These are phyloP conservation scores for Thysanoteuthis rhombus DNA, from an alignment of 2,888 invertebrate species.

Conservation along the genomic window DNA sequence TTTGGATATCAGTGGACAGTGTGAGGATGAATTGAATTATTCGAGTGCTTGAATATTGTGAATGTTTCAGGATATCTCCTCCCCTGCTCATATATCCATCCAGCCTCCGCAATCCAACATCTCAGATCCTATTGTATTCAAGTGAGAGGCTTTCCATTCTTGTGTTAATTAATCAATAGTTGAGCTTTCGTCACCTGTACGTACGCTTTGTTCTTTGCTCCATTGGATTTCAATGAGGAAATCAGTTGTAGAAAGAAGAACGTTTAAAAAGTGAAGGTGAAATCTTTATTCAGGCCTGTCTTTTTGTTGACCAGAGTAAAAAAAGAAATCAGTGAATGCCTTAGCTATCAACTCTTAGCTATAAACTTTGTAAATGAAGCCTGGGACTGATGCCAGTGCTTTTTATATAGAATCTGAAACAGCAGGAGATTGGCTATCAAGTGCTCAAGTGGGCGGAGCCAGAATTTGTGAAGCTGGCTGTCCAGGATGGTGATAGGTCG, in stretches of 20 bases:
- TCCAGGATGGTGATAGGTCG: constrained; percentile 29
- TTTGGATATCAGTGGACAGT: background rate
- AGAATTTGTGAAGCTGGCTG: background rate
- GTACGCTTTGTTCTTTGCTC: background rate
- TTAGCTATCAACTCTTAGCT: background rate
- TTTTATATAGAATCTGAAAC: constrained; percentile 26
- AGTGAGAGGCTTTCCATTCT: background rate
- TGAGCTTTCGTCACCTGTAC: background rate
- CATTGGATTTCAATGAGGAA: background rate
- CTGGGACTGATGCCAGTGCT: background rate
- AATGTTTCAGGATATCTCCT: background rate
- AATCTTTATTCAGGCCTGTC: too few species aligned
- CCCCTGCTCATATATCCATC: too few species aligned
- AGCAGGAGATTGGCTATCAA: constrained; percentile 30
- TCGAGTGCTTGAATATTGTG: background rate
- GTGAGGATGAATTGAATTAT: background rate
- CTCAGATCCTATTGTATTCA: background rate
- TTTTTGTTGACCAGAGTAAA: background rate
- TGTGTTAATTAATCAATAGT: constrained; percentile 12
- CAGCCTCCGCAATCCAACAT: background rate
- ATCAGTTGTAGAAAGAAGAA: too few species aligned
- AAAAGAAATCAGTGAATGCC: background rate
- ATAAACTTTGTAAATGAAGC: background rate
- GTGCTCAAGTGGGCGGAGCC: constrained; percentile 15
- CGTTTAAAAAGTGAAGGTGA: too few species aligned